Evolutionary conservation across 2,888 invertebrate genomes (phyloP).

Genomic region (Drosophila tanythrix): DNA sequence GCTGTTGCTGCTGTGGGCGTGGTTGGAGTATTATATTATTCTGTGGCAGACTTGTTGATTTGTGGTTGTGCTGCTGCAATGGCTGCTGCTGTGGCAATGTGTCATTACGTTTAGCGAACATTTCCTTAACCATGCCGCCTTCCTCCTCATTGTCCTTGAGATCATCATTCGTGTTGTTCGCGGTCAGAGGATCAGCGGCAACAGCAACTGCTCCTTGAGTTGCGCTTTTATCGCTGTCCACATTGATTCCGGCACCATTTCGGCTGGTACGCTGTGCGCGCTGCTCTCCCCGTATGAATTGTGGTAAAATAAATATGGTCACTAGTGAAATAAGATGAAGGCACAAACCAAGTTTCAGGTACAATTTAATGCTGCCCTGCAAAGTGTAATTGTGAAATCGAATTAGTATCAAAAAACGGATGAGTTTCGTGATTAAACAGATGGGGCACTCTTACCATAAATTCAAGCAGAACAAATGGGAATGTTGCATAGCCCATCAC

Average conservation of each 20-base stretch:
- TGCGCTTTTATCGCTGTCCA: constrained; percentile 4
- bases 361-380: constrained; percentile 87
- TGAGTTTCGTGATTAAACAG: background rate
- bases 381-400: constrained; percentile 59
- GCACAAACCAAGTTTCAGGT: constrained; percentile 85
- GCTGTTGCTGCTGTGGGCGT: constrained; percentile 50
- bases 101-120: constrained; percentile 58
- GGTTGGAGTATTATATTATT: constrained; percentile 59
- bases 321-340: constrained; percentile 84
- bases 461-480: constrained; percentile 95
- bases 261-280: constrained; percentile 36
- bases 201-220: background rate
- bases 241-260: constrained; percentile 15
- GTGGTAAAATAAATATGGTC: constrained; percentile 83
- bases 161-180: constrained; percentile 58
- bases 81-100: constrained; percentile 46
- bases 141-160: constrained; percentile 52
- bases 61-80: constrained; percentile 17
- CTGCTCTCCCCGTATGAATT: constrained; percentile 81
- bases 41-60: constrained; percentile 23
- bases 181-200: constrained; percentile 5
- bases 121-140: constrained; percentile 1
- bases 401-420: constrained; percentile 1
- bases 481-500: constrained; percentile 95
- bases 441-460: constrained; percentile 88